Evolutionary conservation across 2,888 invertebrate species (phyloP).

Genomic region (Eremobia ochroleuca): DNA sequence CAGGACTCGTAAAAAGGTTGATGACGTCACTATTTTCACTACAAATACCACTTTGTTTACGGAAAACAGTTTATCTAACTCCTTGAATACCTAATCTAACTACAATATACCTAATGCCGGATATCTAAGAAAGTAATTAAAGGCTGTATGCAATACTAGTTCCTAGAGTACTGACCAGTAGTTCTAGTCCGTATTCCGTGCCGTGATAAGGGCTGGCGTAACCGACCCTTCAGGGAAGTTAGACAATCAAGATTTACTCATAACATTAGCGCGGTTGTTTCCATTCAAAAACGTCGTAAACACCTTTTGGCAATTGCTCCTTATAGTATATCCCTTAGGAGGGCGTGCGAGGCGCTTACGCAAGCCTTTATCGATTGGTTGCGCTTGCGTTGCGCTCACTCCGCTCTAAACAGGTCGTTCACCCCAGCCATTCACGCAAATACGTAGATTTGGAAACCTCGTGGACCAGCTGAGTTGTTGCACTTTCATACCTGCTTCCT

Average conservation of each 20-base stretch:
- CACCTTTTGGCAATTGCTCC: slow-evolving; percentile 71
- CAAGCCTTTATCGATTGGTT: slow-evolving; percentile 86
- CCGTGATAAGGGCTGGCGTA: slow-evolving; percentile 70
- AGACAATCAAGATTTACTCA: slow-evolving; percentile 73
- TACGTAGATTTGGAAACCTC: slow-evolving; percentile 82
- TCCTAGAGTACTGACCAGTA: slow-evolving; percentile 57
- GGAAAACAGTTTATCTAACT: slow-evolving; percentile 18
- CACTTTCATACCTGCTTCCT: slow-evolving; percentile 77
- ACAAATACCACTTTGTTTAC: slow-evolving; percentile 15
- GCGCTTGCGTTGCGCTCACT: slow-evolving; percentile 83
- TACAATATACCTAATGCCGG: slow-evolving; percentile 49
- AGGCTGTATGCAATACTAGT: slow-evolving; percentile 58
- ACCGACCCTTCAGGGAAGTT: slow-evolving; percentile 75
- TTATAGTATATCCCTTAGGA: slow-evolving; percentile 82
- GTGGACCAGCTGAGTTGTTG: slow-evolving; percentile 76
- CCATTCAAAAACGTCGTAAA: slow-evolving; percentile 67
- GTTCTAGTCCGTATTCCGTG: slow-evolving; percentile 53
- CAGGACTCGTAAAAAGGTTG: neutral
- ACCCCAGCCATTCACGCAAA: slow-evolving; percentile 84
- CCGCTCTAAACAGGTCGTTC: slow-evolving; percentile 84
- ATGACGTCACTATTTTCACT: slow-evolving; percentile 1
- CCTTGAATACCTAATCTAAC: slow-evolving; percentile 21
- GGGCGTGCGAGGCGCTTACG: slow-evolving; percentile 84
- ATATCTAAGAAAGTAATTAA: slow-evolving; percentile 66
- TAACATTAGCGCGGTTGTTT: slow-evolving; percentile 67